Percentiles rank a stretch among this genome's conserved stretches.
phyloP scores from a whole-genome alignment of 2,797 vertebrate species.

The Fistularia commersonii region DNA sequence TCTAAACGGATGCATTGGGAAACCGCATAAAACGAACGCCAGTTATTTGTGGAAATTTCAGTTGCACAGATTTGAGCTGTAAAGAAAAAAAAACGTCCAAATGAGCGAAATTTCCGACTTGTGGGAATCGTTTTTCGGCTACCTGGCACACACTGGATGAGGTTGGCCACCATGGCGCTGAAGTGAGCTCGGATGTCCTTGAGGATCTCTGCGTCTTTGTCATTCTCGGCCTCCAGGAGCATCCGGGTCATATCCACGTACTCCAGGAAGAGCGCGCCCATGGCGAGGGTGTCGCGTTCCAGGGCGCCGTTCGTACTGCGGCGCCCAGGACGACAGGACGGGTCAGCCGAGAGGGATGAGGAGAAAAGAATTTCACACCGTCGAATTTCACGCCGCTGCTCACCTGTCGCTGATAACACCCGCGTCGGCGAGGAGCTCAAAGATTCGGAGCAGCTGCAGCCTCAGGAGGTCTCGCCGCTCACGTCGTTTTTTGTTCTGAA shows the following conservation, averaged over 20 bases:
- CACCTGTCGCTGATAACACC: constrained; percentile 98
- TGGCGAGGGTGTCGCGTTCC: constrained; percentile 91
- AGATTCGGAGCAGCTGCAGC: constrained; percentile 91
- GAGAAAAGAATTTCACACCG: too few species aligned
- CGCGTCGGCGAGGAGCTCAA: constrained; percentile 94
- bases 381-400: background rate
- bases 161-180: constrained; percentile 96
- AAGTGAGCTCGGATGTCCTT: constrained; percentile 98
- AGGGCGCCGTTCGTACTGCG: constrained; percentile 92
- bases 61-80: too few species aligned
- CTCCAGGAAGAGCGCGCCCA: constrained; percentile 96
- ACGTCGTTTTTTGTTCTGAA: constrained; percentile 94
- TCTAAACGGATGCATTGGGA: background rate
- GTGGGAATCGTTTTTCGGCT: constrained; percentile 17
- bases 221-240: constrained; percentile 96
- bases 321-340: background rate
- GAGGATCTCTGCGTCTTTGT: constrained; percentile 96
- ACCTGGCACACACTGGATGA: constrained; percentile 98
- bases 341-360: too few species aligned
- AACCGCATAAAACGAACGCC: background rate
- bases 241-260: constrained; percentile 96
- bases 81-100: too few species aligned
- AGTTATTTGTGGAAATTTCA: too few species aligned
- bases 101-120: too few species aligned
- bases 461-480: constrained; percentile 91